A percentile compares a stretch with the other conserved stretches of the same genome.
Evolutionary conservation across 2,113 vertebrate genomes (phyloP).

Genomic region (Rhodinocichla rosea): DNA sequence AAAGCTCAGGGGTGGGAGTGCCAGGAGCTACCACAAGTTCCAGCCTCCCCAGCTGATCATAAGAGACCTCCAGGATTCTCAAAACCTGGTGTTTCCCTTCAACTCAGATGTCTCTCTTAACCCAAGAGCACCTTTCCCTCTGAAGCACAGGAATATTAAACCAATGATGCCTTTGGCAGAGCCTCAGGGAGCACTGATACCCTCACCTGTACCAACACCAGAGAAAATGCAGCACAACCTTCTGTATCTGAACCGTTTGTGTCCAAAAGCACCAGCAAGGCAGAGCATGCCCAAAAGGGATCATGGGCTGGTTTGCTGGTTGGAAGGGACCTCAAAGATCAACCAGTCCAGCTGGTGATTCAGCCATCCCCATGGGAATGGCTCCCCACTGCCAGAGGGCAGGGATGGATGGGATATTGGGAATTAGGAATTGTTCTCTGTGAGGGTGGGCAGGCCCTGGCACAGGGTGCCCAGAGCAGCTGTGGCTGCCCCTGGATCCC

Average conservation of each 20-base stretch:
- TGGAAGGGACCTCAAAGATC: not conserved
- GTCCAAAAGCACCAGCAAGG: not conserved
- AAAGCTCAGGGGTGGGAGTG: not conserved
- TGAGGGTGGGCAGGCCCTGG: not conserved
- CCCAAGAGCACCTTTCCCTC: not conserved
- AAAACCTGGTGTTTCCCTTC: not conserved
- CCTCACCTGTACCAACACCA: not conserved
- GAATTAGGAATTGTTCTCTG: not conserved
- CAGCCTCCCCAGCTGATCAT: not conserved
- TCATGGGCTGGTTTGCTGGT: not conserved
- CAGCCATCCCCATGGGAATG: not conserved
- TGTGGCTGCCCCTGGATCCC: not conserved
- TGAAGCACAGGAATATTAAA: not conserved
- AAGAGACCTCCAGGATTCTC: not conserved
- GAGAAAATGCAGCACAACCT: not conserved
- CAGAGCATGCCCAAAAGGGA: not conserved
- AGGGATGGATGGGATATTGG: accelerated
- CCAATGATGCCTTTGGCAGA: not conserved
- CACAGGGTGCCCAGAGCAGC: not conserved
- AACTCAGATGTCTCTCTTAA: not conserved
- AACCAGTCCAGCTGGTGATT: not conserved
- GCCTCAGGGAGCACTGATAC: not conserved
- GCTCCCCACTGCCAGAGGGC: not conserved
- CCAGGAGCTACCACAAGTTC: not conserved
- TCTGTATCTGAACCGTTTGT: not conserved